Percentiles rank a stretch among this genome's conserved stretches.
These are phyloP conservation scores for Allophyes oxyacanthae DNA, from an alignment of 2,888 invertebrate genomes.

Conservation along the genomic window DNA sequence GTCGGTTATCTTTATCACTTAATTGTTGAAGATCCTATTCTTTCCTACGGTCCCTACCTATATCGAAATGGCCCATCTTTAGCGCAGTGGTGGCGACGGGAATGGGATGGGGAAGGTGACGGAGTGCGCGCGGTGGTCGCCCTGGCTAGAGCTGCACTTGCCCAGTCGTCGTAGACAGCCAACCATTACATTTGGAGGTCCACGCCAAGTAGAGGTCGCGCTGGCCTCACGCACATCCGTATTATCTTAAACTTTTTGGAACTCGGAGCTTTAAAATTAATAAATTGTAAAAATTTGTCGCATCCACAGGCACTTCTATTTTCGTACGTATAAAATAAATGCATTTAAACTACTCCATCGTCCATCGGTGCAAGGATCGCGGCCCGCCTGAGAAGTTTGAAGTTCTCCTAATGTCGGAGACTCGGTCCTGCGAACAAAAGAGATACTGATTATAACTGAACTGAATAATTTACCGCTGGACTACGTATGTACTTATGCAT, in stretches of 20 bases:
- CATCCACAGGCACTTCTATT: conserved; percentile 60
- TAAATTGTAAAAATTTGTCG: conserved; percentile 46
- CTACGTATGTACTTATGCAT: conserved; percentile 10
- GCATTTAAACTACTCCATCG: conserved; percentile 53
- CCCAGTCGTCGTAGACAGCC: conserved; percentile 66
- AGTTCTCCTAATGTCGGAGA: conserved; percentile 49
- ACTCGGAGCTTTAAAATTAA: neutral
- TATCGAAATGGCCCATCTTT: conserved; percentile 79
- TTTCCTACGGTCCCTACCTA: conserved; percentile 66
- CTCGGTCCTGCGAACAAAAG: conserved; percentile 52
- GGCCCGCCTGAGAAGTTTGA: conserved; percentile 27
- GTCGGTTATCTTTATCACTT: conserved; percentile 22
- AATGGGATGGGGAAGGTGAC: conserved; percentile 40
- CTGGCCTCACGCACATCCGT: conserved; percentile 74
- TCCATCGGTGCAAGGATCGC: conserved; percentile 58
- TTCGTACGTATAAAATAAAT: conserved; percentile 27
- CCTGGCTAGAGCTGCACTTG: conserved; percentile 83
- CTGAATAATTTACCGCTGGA: conserved; percentile 3
- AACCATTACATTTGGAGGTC: conserved; percentile 56
- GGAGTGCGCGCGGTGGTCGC: conserved; percentile 78
- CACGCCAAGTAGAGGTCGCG: conserved; percentile 69
- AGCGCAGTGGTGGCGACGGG: conserved; percentile 63
- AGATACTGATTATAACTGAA: conserved; percentile 18
- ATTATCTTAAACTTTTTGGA: conserved; percentile 33
- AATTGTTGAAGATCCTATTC: conserved; percentile 32